A percentile compares a stretch with the other conserved stretches of the same genome.
These are phyloP conservation scores for Pristionchus entomophagus DNA, from an alignment of 2,888 invertebrate species.

Conservation along the genomic window DNA sequence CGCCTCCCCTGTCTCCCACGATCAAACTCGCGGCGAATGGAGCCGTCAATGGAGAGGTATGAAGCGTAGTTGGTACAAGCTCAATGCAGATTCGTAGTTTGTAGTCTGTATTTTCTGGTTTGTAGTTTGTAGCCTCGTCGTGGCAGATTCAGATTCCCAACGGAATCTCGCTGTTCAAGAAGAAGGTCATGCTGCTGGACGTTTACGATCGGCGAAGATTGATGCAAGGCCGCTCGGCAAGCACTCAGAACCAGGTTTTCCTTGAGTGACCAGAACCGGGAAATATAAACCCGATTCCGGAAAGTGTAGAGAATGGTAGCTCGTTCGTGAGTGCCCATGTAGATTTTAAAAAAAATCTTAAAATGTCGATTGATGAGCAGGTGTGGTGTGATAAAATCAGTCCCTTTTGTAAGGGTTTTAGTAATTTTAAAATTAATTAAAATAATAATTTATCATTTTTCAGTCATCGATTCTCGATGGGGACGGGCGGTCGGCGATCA, in stretches of 20 bases:
- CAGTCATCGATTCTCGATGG: slow-evolving; percentile 74
- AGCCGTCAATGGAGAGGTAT: slow-evolving; percentile 13
- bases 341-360: too few species aligned
- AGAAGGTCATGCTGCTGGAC: slow-evolving; percentile 46
- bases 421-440: neutral
- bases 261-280: neutral
- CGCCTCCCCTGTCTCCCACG: neutral
- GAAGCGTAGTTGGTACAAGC: neutral
- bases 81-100: neutral
- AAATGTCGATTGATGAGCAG: neutral
- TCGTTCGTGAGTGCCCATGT: neutral
- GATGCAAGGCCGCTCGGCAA: neutral
- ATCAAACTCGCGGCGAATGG: neutral
- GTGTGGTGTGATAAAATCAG: too few species aligned
- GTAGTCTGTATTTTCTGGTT: neutral
- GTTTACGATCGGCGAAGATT: slow-evolving; percentile 30
- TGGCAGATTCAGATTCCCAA: slow-evolving; percentile 44
- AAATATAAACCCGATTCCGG: neutral
- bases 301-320: neutral
- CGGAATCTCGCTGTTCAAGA: neutral
- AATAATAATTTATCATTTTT: slow-evolving; percentile 56
- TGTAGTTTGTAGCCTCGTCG: neutral
- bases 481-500: slow-evolving; percentile 87
- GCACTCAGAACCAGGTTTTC: slow-evolving; percentile 22
- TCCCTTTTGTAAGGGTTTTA: neutral